Base-by-base conservation (phyloP, 2,113 vertebrate genomes). In the Pyxicephalus adspersus region DNA sequence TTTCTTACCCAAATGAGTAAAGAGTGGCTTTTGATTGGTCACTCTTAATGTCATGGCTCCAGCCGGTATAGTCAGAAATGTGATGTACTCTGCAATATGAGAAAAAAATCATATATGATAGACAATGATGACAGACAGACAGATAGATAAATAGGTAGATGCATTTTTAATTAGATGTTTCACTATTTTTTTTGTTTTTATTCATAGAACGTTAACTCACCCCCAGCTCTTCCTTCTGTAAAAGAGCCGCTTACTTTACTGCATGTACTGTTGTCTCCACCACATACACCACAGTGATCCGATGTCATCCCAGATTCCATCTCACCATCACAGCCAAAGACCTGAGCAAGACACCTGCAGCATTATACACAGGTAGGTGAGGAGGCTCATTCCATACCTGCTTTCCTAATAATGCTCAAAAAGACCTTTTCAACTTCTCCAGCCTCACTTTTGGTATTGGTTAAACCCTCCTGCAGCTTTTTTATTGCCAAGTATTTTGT, bases 1-100 rank as follows among this genome's bases (percentile, higher is more conserved):
- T 23, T 54, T 52, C 94, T 93, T 87, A 98, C 98, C 98, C 88
- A 99, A 83, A 85, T 99, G 98, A 8, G 98, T 96, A 89, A 98
- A 98, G 78, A 97, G 90, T 0, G 98, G 96, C 20, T 91, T 94
- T 80, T 2, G 87, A 87, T 99, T 99, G 85, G 90, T 60, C 17
- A 99, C 29, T 1, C 60, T 87, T 26, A 95, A 90, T 0, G 79
- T 87, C 54, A 95, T 96, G 82, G 92, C 83, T 29, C 94, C 95
- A 23, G 86, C 85, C 9, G 95, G 92, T 83, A 97, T 66, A 0
- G 89, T 91, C 78, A 99, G 89, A 83, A 99, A 98, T 0, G 96
- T 96, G 79, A 92, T 83, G 0, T 99, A 98, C 76, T 95, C 97
- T 99, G 84, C 64, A 84, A 74, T 31, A 83, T 61, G 76, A 86